Evolutionary conservation across 1,140 invertebrate genomes (phyloP), one percentile per base, ranked within the genome.

Genomic region (Asbolus verrucosus): DNA sequence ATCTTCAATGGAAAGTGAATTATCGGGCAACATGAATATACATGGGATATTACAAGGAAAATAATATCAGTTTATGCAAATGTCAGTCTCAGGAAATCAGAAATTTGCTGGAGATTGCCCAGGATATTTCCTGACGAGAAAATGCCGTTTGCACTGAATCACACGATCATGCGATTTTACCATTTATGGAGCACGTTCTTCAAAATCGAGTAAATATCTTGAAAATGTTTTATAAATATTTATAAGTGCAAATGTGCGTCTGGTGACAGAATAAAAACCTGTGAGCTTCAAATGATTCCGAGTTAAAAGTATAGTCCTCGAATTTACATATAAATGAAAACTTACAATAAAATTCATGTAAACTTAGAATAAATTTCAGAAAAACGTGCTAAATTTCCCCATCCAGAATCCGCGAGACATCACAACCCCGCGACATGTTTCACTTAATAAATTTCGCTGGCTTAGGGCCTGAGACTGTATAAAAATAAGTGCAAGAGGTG

Each of bases 271-370:
- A 70, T 54, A 63, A 70, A 70, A 65, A 70, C 43, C 62, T 70
- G 62, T 70, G 31, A 43, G 31, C 43, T 63, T 46, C 50, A 70
- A 70, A 63, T 70, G 68, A 70, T 70, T 54, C 61, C 50, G 61
- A 65, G 68, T 63, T 70, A 65, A 59, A 70, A 70, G 59, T 62
- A 63, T 62, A 69, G 68, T 65, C 68, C 62, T 60, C 18, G 61
- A 70, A 70, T 70, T 70, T 70, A 70, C 69, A 70, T 70, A 70
- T 70, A 70, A 70, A 70, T 70, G 69, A 70, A 65, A 70, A 70
- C 61, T 70, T 66, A 65, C 61, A 50, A 60, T 65, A 70, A 70
- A 63, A 63, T 70, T 62, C 60, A 62, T 62, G 31, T 62, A 18
- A 62, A 62, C 43, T 50, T 50, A 50, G 43, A 13, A 50, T 50